phyloP scores from a whole-genome alignment of 2,113 vertebrate genomes.

The Lota lota region DNA sequence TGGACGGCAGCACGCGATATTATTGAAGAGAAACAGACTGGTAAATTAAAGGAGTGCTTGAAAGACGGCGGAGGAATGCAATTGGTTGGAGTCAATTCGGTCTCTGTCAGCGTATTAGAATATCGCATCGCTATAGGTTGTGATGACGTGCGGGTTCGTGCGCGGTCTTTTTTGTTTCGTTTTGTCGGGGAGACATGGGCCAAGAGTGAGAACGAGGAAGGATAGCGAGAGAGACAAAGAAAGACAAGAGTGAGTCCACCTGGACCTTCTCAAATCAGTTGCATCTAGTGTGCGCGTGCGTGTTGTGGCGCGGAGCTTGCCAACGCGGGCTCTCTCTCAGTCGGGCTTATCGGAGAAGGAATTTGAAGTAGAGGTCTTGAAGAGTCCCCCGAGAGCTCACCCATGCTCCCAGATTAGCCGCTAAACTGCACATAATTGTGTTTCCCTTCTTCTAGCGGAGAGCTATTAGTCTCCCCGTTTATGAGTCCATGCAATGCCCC shows the following conservation, averaged over 20 bases:
- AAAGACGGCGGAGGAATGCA: conserved; percentile 34
- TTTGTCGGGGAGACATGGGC: not conserved
- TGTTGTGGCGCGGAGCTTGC: not conserved
- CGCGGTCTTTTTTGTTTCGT: not conserved
- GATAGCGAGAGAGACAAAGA: conserved; percentile 20
- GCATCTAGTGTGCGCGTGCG: conserved; percentile 3
- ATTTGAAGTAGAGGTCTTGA: conserved; percentile 85
- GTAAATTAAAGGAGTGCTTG: conserved; percentile 24
- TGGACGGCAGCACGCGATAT: conserved; percentile 18
- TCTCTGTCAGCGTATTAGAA: not conserved
- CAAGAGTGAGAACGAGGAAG: conserved; percentile 22
- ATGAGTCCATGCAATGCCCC: conserved; percentile 58
- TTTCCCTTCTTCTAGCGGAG: conserved; percentile 85
- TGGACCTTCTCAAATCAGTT: conserved; percentile 7
- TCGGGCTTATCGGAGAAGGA: conserved; percentile 85
- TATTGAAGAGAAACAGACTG: conserved; percentile 45
- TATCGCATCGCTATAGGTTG: not conserved
- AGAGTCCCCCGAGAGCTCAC: conserved; percentile 84
- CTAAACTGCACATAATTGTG: conserved; percentile 92
- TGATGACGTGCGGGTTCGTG: conserved; percentile 6
- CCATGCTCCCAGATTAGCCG: conserved; percentile 89
- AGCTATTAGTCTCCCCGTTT: conserved; percentile 88
- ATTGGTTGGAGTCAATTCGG: conserved; percentile 32
- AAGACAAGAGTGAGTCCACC: conserved; percentile 10
- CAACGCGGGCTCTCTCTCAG: conserved; percentile 15